Conservation (phyloP, 2,888 invertebrate genomes). For the Arenicola marina region DNA sequence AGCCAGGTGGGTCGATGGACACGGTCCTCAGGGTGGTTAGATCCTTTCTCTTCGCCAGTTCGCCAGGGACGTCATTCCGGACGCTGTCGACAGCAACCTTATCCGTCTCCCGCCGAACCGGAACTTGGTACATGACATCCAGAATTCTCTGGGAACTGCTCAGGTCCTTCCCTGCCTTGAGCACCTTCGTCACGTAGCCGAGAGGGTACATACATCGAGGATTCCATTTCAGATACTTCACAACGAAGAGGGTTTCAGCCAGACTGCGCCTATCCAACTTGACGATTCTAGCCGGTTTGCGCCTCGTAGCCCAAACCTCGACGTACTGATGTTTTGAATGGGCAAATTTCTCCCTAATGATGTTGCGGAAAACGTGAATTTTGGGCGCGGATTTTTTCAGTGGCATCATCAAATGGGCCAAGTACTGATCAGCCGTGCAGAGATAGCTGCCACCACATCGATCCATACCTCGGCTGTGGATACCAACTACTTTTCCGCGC, state of each 20-base stretch:
- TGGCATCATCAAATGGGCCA: slow-evolving; percentile 4
- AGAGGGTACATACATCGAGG: neutral
- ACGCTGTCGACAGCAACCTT: no score
- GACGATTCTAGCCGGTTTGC: no score
- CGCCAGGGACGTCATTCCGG: no score
- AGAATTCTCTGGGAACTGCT: neutral
- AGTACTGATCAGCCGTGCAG: slow-evolving; percentile 9
- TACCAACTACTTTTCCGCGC: slow-evolving; percentile 9
- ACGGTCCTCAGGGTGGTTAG: slow-evolving; percentile 72
- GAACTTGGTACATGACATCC: neutral
- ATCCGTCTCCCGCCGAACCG: no score
- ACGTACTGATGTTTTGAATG: neutral
- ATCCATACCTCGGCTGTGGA: neutral
- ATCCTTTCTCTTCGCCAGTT: slow-evolving; percentile 59
- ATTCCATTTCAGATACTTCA: slow-evolving; percentile 4
- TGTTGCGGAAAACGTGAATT: neutral
- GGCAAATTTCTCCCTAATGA: neutral
- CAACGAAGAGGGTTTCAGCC: slow-evolving; percentile 5
- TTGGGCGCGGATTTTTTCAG: slow-evolving; percentile 3
- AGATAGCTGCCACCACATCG: neutral
- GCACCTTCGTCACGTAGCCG: neutral
- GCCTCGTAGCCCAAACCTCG: no score
- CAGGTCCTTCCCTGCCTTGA: neutral
- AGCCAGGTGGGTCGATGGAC: slow-evolving; percentile 90
- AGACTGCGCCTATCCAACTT: no score